Percentiles rank a stretch among this genome's conserved stretches.
Conservation (phyloP, 1,140 invertebrate species). For the Mizuhopecten yessoensis region DNA sequence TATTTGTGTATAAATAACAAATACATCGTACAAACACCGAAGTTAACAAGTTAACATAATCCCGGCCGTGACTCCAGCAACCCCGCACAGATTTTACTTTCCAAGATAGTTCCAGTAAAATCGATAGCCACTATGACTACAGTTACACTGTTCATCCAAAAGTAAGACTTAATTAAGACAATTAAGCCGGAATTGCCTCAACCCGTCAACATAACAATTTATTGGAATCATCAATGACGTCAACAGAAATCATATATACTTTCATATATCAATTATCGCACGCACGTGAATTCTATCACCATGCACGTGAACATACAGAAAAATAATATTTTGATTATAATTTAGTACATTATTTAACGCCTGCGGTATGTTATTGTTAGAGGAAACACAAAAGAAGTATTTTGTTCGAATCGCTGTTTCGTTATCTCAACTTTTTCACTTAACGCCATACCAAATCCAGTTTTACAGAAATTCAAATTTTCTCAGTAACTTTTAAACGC, state of each 20-base stretch:
- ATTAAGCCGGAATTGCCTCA: neutral
- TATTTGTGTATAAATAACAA: neutral
- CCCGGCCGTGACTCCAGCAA: neutral
- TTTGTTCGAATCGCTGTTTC: no score
- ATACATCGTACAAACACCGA: neutral
- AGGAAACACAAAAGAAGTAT: no score
- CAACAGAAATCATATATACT: neutral
- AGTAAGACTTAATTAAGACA: neutral
- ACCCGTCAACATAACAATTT: neutral
- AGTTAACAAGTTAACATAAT: neutral
- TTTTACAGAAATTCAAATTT: no score
- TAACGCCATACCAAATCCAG: no score
- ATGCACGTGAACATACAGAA: no score
- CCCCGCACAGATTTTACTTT: neutral
- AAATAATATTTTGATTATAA: no score
- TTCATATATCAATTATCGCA: no score
- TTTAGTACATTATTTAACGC: no score
- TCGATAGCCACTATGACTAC: neutral
- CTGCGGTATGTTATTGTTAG: no score
- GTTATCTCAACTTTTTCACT: no score
- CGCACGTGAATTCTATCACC: no score
- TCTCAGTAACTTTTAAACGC: no score
- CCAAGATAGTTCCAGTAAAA: slow-evolving; percentile 1
- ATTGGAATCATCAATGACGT: neutral
- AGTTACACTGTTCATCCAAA: neutral